Conservation (phyloP, 2,113 vertebrate species). For the Murina feae region DNA sequence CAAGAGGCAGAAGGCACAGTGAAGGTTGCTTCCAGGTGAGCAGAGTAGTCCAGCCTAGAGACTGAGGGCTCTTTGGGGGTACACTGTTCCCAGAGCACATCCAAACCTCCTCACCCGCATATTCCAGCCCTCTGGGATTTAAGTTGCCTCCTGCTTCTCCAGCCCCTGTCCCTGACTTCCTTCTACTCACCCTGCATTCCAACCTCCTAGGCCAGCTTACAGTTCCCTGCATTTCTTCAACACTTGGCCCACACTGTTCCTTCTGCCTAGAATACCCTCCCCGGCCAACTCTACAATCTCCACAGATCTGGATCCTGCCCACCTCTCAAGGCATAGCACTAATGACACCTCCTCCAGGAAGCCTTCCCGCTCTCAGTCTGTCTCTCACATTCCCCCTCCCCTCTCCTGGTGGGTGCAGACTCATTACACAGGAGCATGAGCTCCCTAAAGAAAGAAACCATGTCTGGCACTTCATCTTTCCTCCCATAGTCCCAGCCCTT, state of each 20-base stretch:
- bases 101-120: not conserved
- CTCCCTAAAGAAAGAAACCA: not conserved
- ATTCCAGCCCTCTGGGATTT: not conserved
- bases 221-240: not conserved
- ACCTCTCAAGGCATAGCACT: not conserved
- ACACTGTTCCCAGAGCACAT: not conserved
- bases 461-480: not conserved
- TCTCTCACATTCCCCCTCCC: not conserved
- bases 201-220: not conserved
- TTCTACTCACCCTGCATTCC: not conserved
- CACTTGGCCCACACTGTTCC: not conserved
- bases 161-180: not conserved
- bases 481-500: not conserved
- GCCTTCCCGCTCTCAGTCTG: not conserved
- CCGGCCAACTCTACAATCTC: not conserved
- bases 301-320: not conserved
- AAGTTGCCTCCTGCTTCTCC: not conserved
- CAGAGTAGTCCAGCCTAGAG: not conserved
- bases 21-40: not conserved
- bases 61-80: not conserved
- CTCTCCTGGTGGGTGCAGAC: not conserved
- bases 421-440: not conserved
- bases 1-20: not conserved
- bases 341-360: not conserved
- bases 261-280: not conserved